A percentile compares a stretch with the other conserved stretches of the same genome.
Evolutionary conservation across 1,140 invertebrate genomes (phyloP).

Genomic region (Drosophila sucinea): DNA sequence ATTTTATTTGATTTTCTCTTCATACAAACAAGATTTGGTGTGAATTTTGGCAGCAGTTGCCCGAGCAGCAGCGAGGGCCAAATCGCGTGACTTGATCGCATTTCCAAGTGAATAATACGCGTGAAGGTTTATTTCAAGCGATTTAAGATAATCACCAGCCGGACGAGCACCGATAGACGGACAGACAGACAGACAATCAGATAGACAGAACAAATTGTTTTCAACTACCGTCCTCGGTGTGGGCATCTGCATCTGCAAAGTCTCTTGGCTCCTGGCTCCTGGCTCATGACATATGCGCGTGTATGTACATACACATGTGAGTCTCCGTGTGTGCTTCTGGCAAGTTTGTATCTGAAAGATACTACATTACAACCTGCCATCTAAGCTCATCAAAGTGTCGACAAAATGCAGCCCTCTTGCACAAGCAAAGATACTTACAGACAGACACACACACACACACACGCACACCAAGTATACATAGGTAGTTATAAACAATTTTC

Average conservation of each 20-base stretch:
- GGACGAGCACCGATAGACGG: background rate
- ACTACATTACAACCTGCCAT: conserved; percentile 44
- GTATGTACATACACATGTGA: conserved; percentile 4
- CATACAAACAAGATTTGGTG: conserved; percentile 17
- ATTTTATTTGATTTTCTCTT: background rate
- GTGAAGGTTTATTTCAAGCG: conserved; percentile 40
- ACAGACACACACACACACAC: conserved; percentile 11
- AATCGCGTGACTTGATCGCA: conserved; percentile 62
- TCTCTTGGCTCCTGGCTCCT: conserved; percentile 28
- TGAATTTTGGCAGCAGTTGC: conserved; percentile 55
- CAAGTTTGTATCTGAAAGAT: conserved; percentile 46
- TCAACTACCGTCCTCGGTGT: conserved; percentile 49
- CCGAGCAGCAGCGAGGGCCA: background rate
- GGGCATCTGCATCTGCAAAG: conserved; percentile 36
- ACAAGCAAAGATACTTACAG: conserved; percentile 15
- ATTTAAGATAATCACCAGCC: conserved; percentile 60
- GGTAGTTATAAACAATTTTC: conserved; percentile 13
- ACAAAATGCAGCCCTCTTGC: conserved; percentile 53
- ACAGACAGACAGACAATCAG: too few relatives aligned
- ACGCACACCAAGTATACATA: background rate
- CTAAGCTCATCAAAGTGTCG: conserved; percentile 71
- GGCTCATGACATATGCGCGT: conserved; percentile 4
- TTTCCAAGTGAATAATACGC: conserved; percentile 56
- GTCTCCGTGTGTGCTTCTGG: conserved; percentile 43
- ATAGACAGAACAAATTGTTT: conserved; percentile 49